A percentile compares a stretch with the other conserved stretches of the same genome.
phyloP scores from a whole-genome alignment of 2,797 vertebrate genomes.

The Halcyon badia region DNA sequence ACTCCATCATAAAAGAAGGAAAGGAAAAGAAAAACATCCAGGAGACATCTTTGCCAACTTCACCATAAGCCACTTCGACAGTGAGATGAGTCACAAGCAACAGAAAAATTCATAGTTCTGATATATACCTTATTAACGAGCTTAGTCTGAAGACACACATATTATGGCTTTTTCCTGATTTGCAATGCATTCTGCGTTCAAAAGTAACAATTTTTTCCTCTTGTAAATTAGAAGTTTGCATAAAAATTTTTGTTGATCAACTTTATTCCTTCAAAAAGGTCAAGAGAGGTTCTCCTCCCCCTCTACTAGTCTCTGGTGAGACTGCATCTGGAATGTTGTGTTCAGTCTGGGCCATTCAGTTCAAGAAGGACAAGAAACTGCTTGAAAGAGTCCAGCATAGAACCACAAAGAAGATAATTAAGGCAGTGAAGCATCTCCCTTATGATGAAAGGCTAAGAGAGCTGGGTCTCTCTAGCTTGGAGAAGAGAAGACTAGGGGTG shows the following conservation, averaged over 20 bases:
- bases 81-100: background rate
- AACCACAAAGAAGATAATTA: too few species aligned
- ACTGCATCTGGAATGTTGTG: too few species aligned
- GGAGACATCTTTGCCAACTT: background rate
- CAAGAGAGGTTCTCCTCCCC: too few species aligned
- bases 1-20: background rate
- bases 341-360: too few species aligned
- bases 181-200: background rate
- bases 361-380: too few species aligned
- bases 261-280: background rate
- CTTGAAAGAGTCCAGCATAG: too few species aligned
- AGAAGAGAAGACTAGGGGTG: too few species aligned
- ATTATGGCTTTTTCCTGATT: background rate
- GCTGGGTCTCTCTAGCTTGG: too few species aligned
- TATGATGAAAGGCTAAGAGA: too few species aligned
- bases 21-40: background rate
- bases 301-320: too few species aligned
- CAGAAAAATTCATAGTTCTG: background rate
- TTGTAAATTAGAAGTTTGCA: background rate
- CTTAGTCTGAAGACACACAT: background rate
- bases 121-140: background rate
- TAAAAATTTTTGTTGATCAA: background rate
- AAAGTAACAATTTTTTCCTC: background rate
- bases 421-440: too few species aligned
- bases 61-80: background rate